Evolutionary conservation across 2,113 vertebrate species (phyloP).

Genomic region (Fukomys damarensis): DNA sequence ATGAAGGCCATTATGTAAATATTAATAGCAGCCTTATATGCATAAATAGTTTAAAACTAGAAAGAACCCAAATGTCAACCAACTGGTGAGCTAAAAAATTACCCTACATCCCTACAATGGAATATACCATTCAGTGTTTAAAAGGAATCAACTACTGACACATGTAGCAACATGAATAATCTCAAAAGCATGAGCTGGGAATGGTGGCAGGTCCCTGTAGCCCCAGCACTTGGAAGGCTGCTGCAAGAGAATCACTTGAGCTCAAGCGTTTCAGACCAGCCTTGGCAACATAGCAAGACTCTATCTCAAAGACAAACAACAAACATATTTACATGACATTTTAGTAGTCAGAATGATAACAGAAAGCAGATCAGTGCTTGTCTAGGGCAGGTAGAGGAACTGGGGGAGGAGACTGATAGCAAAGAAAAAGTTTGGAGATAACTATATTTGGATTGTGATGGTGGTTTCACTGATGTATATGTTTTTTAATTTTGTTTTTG

Average conservation of each 20-base stretch:
- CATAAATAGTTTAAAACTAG: constrained; percentile 7
- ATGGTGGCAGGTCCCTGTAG: neutral
- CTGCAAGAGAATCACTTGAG: neutral
- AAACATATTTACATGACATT: no score
- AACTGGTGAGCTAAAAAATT: neutral
- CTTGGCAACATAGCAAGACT: neutral
- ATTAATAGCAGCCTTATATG: neutral
- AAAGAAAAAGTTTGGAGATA: neutral
- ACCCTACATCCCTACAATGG: neutral
- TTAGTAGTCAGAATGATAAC: no score
- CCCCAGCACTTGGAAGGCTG: neutral
- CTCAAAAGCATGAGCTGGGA: neutral
- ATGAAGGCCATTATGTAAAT: constrained; percentile 13
- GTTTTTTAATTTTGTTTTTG: no score
- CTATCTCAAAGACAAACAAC: neutral
- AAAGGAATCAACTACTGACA: neutral
- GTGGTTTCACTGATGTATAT: neutral
- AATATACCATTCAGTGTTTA: neutral
- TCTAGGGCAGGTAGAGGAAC: neutral
- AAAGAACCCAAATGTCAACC: neutral
- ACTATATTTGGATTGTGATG: neutral
- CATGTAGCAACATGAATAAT: neutral
- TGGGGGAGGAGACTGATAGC: neutral
- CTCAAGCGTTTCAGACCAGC: neutral
- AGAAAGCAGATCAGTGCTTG: neutral